Evolutionary conservation across 2,797 vertebrate species (phyloP).

Genomic region (Gallinago stenura): DNA sequence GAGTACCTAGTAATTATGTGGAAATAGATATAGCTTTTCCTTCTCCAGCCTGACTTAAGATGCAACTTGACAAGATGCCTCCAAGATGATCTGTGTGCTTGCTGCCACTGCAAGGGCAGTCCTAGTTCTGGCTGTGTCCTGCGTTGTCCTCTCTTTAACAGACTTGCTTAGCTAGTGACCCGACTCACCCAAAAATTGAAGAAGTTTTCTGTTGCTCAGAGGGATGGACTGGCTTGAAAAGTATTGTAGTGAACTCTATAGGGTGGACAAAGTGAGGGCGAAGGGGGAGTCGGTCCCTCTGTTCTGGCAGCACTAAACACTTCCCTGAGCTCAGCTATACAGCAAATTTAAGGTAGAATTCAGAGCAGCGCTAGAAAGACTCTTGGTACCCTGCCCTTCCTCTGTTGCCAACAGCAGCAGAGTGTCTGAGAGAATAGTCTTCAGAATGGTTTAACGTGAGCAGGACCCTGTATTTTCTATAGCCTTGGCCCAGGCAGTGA

Average conservation of each 20-base stretch:
- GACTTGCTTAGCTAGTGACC: not conserved
- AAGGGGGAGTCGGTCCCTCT: not conserved
- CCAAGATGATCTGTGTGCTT: not conserved
- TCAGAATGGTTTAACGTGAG: not conserved
- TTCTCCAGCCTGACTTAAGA: not conserved
- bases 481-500: not conserved
- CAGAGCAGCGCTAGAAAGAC: not conserved
- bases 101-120: not conserved
- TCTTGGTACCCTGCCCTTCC: not conserved
- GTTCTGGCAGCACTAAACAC: not conserved
- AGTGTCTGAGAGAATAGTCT: not conserved
- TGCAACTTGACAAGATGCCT: not conserved
- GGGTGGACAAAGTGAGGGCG: not conserved
- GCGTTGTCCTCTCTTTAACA: not conserved
- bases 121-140: not conserved
- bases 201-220: not conserved
- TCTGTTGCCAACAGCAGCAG: fast-evolving
- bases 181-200: not conserved
- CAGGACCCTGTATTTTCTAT: not conserved
- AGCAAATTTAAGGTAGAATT: not conserved
- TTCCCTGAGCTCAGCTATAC: not conserved
- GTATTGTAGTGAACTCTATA: not conserved
- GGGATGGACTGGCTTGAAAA: not conserved
- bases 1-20: not conserved
- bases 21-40: not conserved